phyloP scores from a whole-genome alignment of 1,140 invertebrate species.

The Bombus fervidus region DNA sequence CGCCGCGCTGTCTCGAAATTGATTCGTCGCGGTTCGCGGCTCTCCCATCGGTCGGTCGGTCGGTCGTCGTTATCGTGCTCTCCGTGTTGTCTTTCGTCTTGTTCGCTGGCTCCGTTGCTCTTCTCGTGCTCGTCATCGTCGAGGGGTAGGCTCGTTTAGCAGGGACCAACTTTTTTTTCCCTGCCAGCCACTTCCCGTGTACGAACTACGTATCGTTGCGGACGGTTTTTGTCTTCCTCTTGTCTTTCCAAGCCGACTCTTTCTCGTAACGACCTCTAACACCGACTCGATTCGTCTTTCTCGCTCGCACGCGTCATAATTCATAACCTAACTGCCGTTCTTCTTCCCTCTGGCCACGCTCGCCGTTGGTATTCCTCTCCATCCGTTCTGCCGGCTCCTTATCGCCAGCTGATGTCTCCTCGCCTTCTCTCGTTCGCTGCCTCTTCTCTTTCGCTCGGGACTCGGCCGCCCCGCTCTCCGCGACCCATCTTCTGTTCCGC shows the following conservation, averaged over 20 bases:
- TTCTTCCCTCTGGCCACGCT: constrained; percentile 56
- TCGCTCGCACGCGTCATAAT: constrained; percentile 78
- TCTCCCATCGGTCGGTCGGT: constrained; percentile 35
- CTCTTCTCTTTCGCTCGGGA: constrained; percentile 14
- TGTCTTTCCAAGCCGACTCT: constrained; percentile 40
- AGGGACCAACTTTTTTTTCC: constrained; percentile 41
- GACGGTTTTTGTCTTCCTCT: constrained; percentile 67
- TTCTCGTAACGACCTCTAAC: constrained; percentile 71
- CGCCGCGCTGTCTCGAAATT: constrained; percentile 18
- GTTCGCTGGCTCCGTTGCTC: constrained; percentile 32
- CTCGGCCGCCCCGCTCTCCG: background rate
- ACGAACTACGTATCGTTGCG: constrained; percentile 65
- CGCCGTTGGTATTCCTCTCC: constrained; percentile 46
- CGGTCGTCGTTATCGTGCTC: constrained; percentile 45
- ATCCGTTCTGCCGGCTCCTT: constrained; percentile 60
- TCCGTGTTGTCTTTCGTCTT: constrained; percentile 43
- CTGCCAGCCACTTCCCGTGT: constrained; percentile 32
- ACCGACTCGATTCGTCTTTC: constrained; percentile 77
- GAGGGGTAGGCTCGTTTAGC: constrained; percentile 63
- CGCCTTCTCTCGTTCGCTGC: constrained; percentile 41
- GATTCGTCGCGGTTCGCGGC: constrained; percentile 60
- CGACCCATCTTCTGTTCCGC: background rate
- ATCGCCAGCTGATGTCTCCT: constrained; percentile 57
- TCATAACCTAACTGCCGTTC: constrained; percentile 80
- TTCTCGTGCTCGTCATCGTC: constrained; percentile 44